These are phyloP conservation scores for Augochlorella aurata DNA, from an alignment of 2,888 invertebrate species.

Conservation along the genomic window DNA sequence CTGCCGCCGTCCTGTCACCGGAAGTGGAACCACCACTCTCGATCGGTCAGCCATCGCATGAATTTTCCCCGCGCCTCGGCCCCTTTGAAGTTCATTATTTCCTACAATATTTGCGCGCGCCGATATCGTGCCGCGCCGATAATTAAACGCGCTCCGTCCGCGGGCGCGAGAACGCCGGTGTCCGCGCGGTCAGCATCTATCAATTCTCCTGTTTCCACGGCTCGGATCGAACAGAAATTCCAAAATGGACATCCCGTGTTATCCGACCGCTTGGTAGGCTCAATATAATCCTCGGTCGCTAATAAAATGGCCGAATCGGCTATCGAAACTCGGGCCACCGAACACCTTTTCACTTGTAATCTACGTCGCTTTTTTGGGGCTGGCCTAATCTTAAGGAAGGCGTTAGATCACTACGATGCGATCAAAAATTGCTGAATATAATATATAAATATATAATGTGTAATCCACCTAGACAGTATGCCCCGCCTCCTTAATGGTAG, in stretches of 20 bases:
- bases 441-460: too few species aligned
- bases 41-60: background rate
- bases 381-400: too few species aligned
- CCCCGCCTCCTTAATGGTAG: too few species aligned
- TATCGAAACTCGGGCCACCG: background rate
- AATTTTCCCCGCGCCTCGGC: too few species aligned
- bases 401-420: too few species aligned
- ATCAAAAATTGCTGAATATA: too few species aligned
- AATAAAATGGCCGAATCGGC: slow-evolving; percentile 17
- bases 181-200: background rate
- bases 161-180: background rate
- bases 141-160: slow-evolving; percentile 5
- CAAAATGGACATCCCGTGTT: slow-evolving; percentile 6
- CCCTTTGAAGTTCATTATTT: background rate
- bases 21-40: background rate
- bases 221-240: background rate
- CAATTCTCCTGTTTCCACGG: slow-evolving; percentile 4
- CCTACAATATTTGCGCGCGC: background rate
- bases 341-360: too few species aligned
- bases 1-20: background rate
- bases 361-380: too few species aligned
- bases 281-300: slow-evolving; percentile 19
- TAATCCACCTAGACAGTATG: too few species aligned
- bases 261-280: background rate
- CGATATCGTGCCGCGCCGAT: slow-evolving; percentile 2